Percentiles rank a stretch among this genome's conserved stretches.
These are phyloP conservation scores for Melitaea cinxia DNA, from an alignment of 1,140 invertebrate genomes.

Conservation along the genomic window DNA sequence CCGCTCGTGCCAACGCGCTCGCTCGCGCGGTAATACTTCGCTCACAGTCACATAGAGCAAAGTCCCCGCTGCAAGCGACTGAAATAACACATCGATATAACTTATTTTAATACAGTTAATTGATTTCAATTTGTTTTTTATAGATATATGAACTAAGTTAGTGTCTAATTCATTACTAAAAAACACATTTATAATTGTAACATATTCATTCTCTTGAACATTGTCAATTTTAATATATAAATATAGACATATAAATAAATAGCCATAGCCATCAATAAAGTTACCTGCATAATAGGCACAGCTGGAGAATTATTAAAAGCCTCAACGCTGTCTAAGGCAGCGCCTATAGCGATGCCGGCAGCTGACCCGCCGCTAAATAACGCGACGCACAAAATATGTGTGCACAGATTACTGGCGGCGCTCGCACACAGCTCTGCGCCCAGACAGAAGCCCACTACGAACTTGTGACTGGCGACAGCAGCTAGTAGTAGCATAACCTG, in stretches of 20 bases:
- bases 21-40: conserved; percentile 93
- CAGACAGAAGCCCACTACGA: conserved; percentile 90
- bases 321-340: conserved; percentile 80
- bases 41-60: conserved; percentile 96
- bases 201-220: too few species aligned
- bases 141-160: too few species aligned
- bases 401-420: conserved; percentile 65
- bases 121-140: too few species aligned
- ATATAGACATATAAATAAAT: background rate
- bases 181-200: too few species aligned
- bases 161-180: too few species aligned
- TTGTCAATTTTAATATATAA: too few species aligned
- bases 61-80: conserved; percentile 93
- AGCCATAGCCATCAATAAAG: background rate
- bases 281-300: conserved; percentile 84
- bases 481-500: conserved; percentile 87
- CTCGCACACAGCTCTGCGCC: conserved; percentile 86
- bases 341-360: conserved; percentile 85
- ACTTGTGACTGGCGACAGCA: conserved; percentile 89
- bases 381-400: conserved; percentile 83
- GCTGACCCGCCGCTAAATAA: conserved; percentile 86
- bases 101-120: too few species aligned
- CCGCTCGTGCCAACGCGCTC: conserved; percentile 84
- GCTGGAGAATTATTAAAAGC: conserved; percentile 72
- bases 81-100: too few species aligned